Evolutionary conservation across 2,113 vertebrate genomes (phyloP).

Genomic region (Tiliqua scincoides): DNA sequence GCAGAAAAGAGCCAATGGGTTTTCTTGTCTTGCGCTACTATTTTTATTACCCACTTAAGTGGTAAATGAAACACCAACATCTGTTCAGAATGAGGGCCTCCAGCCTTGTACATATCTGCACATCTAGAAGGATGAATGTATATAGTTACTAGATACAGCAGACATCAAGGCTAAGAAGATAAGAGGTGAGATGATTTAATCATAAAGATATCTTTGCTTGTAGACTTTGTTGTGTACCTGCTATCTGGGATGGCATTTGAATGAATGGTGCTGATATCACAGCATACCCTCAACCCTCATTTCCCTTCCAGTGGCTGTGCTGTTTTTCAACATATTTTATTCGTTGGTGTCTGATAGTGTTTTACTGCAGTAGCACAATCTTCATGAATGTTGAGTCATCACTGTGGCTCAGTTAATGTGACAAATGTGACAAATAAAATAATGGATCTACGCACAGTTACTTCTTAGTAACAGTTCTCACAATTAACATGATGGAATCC

Average conservation of each 20-base stretch:
- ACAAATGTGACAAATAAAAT: too few species aligned
- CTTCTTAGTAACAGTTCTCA: not conserved
- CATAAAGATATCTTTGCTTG: not conserved
- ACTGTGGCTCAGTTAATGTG: not conserved
- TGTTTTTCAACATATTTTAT: too few species aligned
- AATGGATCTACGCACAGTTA: not conserved
- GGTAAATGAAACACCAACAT: not conserved
- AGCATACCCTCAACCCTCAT: not conserved
- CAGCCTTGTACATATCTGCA: not conserved
- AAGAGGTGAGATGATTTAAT: not conserved
- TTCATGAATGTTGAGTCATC: not conserved
- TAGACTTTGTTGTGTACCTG: not conserved
- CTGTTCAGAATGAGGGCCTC: not conserved
- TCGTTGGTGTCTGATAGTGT: not conserved
- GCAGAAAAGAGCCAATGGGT: not conserved
- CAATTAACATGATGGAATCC: not conserved
- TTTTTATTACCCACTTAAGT: not conserved
- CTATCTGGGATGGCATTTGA: not conserved
- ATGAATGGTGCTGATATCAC: not conserved
- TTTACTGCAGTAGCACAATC: not conserved
- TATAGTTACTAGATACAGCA: not conserved
- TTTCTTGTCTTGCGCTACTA: not conserved
- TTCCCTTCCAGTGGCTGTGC: not conserved
- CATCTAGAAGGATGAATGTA: not conserved
- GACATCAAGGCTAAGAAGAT: not conserved